These are phyloP conservation scores for Caenorhabditis sp. DNA, from an alignment of 2,888 invertebrate species.

Conservation along the genomic window DNA sequence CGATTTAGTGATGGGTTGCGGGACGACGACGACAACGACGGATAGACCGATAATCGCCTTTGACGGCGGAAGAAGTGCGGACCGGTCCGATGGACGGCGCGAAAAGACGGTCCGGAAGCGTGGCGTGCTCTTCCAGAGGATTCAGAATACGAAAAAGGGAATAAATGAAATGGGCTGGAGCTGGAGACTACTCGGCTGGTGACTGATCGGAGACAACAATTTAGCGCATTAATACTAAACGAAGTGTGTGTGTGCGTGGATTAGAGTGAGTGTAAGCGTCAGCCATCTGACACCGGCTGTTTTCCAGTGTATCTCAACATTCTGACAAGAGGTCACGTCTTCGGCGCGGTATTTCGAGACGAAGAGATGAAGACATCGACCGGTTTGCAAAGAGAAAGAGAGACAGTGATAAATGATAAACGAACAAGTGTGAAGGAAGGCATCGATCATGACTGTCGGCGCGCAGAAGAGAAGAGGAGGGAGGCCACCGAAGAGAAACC, in stretches of 20 bases:
- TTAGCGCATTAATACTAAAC: slow-evolving; percentile 44
- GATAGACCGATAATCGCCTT: slow-evolving; percentile 51
- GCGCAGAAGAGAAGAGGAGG: background rate
- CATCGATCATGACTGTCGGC: slow-evolving; percentile 43
- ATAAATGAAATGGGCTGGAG: slow-evolving; percentile 10
- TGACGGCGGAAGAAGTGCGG: slow-evolving; percentile 30
- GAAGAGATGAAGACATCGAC: slow-evolving; percentile 1
- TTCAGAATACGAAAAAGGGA: background rate
- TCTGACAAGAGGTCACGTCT: slow-evolving; percentile 23
- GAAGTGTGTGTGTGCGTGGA: background rate
- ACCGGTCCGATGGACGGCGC: slow-evolving; percentile 16
- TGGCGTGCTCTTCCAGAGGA: background rate
- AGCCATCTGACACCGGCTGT: slow-evolving; percentile 53
- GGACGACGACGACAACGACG: too few species aligned
- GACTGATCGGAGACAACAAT: slow-evolving; percentile 15
- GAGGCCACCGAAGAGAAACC: slow-evolving; percentile 14
- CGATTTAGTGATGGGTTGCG: slow-evolving; percentile 43
- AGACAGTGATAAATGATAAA: slow-evolving; percentile 50
- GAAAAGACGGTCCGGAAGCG: slow-evolving; percentile 37
- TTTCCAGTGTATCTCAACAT: slow-evolving; percentile 19
- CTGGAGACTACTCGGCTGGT: too few species aligned
- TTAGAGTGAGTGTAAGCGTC: slow-evolving; percentile 24
- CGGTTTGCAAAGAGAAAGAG: slow-evolving; percentile 30
- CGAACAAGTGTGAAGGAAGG: slow-evolving; percentile 49
- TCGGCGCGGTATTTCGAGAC: slow-evolving; percentile 14